Evolutionary conservation across 2,113 vertebrate genomes (phyloP), one percentile per base, ranked within the genome.

Genomic region (Stictonetta naevosa): DNA sequence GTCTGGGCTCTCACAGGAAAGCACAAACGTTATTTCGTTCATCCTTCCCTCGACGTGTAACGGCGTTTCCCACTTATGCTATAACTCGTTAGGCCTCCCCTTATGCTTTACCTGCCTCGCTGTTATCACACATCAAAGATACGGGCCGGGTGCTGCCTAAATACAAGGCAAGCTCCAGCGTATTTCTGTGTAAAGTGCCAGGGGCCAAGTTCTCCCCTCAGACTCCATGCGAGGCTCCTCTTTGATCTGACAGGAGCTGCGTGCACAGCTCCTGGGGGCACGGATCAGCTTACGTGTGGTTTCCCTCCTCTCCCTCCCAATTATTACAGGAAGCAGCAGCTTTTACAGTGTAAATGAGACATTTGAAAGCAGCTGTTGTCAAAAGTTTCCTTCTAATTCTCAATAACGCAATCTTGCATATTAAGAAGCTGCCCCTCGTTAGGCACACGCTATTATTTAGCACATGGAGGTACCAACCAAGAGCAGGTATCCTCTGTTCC

Each of bases 221-320:
- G 62, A 73, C 88, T 21, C 11, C 0, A 13, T 36, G 13, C 29
- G 0, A 18, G n/a, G 28, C 67, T 87, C 73, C 0, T 4, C 74
- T 96, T 67, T 92, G 88, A 82, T 95, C 75, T 40, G 75, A 63
- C 83, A 84, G 84, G 53, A 53, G 56, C 69, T 82, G 44, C 9
- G 83, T 23, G 52, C n/a, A 2, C 6, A 10, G 86, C 72, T 52
- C n/a, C 82, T 53, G 55, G 52, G 33, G 66, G 12, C 67, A 50
- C 11, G 1, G 48, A 92, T 82, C 72, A 33, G 11, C 44, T 93
- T 18, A 26, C 52, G 56, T 76, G 59, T 4, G 72, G 34, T 74
- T 60, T 90, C 25, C n/a, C 71, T 83, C 36, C 59, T 80, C 77
- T 90, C 79, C 53, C n/a, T 84, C 85, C 74, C 42, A 18, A 3